Base-by-base conservation (phyloP, 2,888 invertebrate species). In the Stenodera caucasica region DNA sequence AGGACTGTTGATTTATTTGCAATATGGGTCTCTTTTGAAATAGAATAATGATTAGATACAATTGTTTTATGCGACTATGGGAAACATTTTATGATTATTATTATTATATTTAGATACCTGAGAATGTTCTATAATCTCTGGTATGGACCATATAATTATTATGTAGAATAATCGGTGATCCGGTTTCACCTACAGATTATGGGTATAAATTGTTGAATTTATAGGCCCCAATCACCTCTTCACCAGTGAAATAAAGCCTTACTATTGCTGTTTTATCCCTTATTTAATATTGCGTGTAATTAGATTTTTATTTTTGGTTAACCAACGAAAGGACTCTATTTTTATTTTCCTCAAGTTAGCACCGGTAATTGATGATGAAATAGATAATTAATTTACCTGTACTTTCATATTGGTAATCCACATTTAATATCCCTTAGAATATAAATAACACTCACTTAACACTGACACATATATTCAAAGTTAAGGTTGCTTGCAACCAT, bases 351-450 rank as follows among this genome's bases (percentile, higher is more conserved):
- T 63, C 60, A n/a, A 57, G 63, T 60, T 60, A 63, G 63, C 37
- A 56, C 15, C 37, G 26, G 26, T 58, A 49, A 54, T 29, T 4
- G 29, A 21, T 23, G 15, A 8, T 35, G 11, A 8, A 35, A 29
- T 32, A 2, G 49, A 18, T 58, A 65, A 71, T 5, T 12, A 12
- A 18, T 23, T 65, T 67, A 75, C 75, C 75, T 75, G 74, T 70
- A 61, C 67, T 67, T 65, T 68, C 70, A 69, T 67, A 72, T 73
- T 75, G 68, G 62, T 74, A 72, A 74, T 73, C 73, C 72, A 60
- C 51, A 51, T 58, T 14, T 45, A 21, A 40, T 58, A 61, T 58
- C 61, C 58, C 55, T 55, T 45, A 21, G 12, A 57, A 60, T 26
- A n/a, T n/a, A 26, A 64, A 67, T 64, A 65, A 63, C 64, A 66